phyloP scores from a whole-genome alignment of 2,113 vertebrate species.

The Tragelaphus strepsiceros region DNA sequence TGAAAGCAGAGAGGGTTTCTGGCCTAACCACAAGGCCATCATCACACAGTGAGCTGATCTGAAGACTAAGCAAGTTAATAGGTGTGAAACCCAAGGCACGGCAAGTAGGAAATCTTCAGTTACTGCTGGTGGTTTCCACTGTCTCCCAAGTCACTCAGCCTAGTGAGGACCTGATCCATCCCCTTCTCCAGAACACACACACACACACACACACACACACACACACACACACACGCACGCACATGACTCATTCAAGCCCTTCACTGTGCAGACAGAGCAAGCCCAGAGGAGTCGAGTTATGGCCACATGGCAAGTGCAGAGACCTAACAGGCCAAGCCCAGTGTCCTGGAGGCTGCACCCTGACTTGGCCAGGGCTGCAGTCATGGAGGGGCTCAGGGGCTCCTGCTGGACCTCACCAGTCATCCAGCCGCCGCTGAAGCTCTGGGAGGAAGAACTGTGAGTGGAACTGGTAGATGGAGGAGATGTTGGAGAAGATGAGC shows the following conservation, averaged over 20 bases:
- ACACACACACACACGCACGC: not conserved
- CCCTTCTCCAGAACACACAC: not conserved
- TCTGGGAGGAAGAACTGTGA: conserved; percentile 89
- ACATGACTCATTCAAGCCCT: not conserved
- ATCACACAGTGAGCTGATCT: rapidly evolving
- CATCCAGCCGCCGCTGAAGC: conserved; percentile 84
- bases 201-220: not conserved
- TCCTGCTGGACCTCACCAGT: conserved; percentile 80
- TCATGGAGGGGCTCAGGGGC: rapidly evolving
- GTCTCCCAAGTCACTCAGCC: not conserved
- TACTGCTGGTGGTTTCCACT: too few relatives aligned
- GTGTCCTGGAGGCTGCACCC: too few relatives aligned
- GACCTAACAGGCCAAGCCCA: too few relatives aligned
- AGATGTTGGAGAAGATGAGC: conserved; percentile 92
- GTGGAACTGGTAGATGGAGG: conserved; percentile 92
- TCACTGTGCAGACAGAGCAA: too few relatives aligned
- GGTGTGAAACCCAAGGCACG: not conserved
- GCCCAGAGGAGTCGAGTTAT: not conserved
- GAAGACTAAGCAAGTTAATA: not conserved
- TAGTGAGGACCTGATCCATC: not conserved
- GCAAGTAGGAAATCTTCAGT: not conserved
- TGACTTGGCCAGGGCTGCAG: not conserved
- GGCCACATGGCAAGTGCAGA: not conserved
- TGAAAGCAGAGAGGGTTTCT: not conserved
- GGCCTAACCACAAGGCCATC: rapidly evolving